Evolutionary conservation across 2,797 vertebrate genomes (phyloP).

Genomic region (Danionella dracula): DNA sequence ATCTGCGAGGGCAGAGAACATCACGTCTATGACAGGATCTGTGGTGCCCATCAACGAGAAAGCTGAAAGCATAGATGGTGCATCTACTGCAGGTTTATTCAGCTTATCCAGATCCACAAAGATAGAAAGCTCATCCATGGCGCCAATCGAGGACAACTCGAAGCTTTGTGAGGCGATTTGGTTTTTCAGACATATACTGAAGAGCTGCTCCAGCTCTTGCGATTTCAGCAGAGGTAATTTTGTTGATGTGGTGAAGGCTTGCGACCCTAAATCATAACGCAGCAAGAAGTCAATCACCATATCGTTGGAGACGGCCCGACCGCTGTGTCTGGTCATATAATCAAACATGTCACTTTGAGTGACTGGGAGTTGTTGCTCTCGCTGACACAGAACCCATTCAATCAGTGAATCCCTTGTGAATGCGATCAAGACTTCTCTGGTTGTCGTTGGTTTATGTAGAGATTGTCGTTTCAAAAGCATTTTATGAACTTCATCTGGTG

Average conservation of each 20-base stretch:
- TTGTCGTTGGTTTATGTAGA: neutral
- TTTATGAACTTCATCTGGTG: slow-evolving; percentile 57
- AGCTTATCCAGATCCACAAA: slow-evolving; percentile 72
- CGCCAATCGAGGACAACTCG: slow-evolving; percentile 65
- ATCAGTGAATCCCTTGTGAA: slow-evolving; percentile 71
- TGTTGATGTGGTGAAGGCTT: slow-evolving; percentile 53
- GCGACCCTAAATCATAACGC: slow-evolving; percentile 69
- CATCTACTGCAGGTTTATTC: slow-evolving; percentile 26
- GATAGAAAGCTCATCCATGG: slow-evolving; percentile 82
- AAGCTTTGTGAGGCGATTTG: slow-evolving; percentile 63
- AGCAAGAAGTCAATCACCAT: slow-evolving; percentile 84
- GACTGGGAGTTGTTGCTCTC: slow-evolving; percentile 82
- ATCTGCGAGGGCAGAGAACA: slow-evolving; percentile 75
- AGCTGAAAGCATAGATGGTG: slow-evolving; percentile 42
- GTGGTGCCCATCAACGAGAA: slow-evolving; percentile 70
- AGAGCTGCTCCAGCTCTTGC: slow-evolving; percentile 57
- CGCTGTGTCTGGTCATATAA: slow-evolving; percentile 53
- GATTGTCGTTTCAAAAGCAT: slow-evolving; percentile 57
- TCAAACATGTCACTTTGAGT: slow-evolving; percentile 75
- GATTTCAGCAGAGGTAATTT: slow-evolving; percentile 62
- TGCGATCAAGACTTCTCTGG: slow-evolving; percentile 50
- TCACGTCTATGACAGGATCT: slow-evolving; percentile 72
- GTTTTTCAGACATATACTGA: slow-evolving; percentile 65
- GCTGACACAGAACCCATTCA: slow-evolving; percentile 76
- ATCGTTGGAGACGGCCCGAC: slow-evolving; percentile 62